Conservation (phyloP, 2,797 vertebrate species). For the Nannoperca australis region DNA sequence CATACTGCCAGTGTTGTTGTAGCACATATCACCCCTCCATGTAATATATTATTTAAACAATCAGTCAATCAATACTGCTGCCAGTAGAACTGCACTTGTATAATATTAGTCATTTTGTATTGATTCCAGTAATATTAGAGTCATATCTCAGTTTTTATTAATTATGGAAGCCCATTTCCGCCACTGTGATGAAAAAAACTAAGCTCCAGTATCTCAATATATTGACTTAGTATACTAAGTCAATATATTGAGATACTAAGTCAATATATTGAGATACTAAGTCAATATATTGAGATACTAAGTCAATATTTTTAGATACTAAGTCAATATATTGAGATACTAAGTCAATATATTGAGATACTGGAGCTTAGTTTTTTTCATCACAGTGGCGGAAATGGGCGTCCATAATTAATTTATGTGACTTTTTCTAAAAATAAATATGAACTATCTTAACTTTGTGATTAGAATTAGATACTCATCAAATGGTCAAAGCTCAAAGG, state of each 20-base stretch:
- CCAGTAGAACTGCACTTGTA: neutral
- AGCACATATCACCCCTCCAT: neutral
- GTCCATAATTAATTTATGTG: neutral
- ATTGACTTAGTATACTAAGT: too few species aligned
- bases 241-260: too few species aligned
- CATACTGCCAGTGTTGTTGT: neutral
- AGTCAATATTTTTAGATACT: too few species aligned
- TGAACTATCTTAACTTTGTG: constrained; percentile 8
- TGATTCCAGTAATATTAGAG: neutral
- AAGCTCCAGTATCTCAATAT: too few species aligned
- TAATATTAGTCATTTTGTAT: neutral
- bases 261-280: too few species aligned
- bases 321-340: too few species aligned
- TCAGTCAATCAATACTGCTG: neutral
- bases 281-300: too few species aligned
- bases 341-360: too few species aligned
- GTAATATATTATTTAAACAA: neutral
- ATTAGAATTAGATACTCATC: constrained; percentile 16
- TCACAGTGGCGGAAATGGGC: too few species aligned
- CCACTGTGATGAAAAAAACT: too few species aligned
- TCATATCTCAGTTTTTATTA: neutral
- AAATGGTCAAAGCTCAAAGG: constrained; percentile 5
- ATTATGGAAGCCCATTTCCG: too few species aligned
- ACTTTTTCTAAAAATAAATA: neutral
- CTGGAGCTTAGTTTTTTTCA: too few species aligned